phyloP scores from a whole-genome alignment of 2,888 invertebrate species.

The Chouioia cunea region DNA sequence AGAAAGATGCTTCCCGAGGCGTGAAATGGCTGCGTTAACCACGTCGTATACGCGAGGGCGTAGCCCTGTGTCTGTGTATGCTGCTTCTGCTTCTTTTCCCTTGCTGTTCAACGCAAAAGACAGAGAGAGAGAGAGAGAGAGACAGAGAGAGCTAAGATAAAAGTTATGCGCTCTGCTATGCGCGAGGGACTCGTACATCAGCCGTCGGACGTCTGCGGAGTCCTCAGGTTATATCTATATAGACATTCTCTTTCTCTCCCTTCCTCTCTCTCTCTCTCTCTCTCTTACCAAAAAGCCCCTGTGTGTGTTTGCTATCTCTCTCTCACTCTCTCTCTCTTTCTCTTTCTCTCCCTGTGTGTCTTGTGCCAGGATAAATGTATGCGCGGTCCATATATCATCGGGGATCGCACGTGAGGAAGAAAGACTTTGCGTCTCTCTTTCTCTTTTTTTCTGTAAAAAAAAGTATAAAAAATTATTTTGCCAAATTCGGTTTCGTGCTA shows the following conservation, averaged over 20 bases:
- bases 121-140: constrained; percentile 24
- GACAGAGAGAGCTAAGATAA: constrained; percentile 57
- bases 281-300: constrained; percentile 1
- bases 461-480: too few species aligned
- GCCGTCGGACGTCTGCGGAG: constrained; percentile 67
- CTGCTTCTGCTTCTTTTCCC: constrained; percentile 41
- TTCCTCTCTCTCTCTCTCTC: constrained; percentile 22
- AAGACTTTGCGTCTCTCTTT: background rate
- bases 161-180: constrained; percentile 67
- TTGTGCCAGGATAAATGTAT: constrained; percentile 47
- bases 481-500: too few species aligned
- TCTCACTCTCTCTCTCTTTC: constrained; percentile 24
- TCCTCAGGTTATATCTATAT: constrained; percentile 48
- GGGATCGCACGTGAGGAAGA: constrained; percentile 17
- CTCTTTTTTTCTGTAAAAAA: too few species aligned
- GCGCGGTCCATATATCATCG: constrained; percentile 49
- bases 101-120: constrained; percentile 31
- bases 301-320: too few species aligned
- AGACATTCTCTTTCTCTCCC: constrained; percentile 19
- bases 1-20: constrained; percentile 61
- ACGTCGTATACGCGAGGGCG: constrained; percentile 52
- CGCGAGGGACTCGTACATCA: constrained; percentile 68
- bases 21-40: constrained; percentile 69
- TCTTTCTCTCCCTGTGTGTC: constrained; percentile 16
- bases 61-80: too few species aligned